Base-by-base conservation (phyloP, 2,888 invertebrate species). In the Alviniconcha strummeri region DNA sequence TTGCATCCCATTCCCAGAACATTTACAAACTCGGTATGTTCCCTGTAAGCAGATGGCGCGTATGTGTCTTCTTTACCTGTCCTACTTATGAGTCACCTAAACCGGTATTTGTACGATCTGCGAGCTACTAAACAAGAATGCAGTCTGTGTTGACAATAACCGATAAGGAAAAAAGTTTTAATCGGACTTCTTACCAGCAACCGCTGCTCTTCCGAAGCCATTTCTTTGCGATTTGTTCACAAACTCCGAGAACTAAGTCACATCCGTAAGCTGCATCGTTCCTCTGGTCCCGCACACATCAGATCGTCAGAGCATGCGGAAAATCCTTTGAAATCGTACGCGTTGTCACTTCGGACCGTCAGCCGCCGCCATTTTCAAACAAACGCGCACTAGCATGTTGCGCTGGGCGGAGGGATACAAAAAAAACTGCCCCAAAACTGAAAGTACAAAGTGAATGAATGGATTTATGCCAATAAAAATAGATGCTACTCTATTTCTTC, bases 311-410 rank as follows among this genome's bases (percentile, higher is more conserved):
- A 78, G 36, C 36, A 36, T 36, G 36, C 36, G 36, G 36, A 57
- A 74, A 52, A 64, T 55, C 19, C 78, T 36, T 72, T 54, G 57
- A 78, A n/a, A 77, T 17, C 69, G 84, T 85, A 54, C 86, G 36
- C 60, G 19, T 5, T 55, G n/a, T 55, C 8, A 69, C 19, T 17
- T 15, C 54, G 13, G 1, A 5, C 52, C n/a, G 55, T 55, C 75
- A 84, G 85, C 82, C 86, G 89, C 88, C 84, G 90, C 90, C 90
- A 91, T 91, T 91, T 91, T 89, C 89, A 91, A 91, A 91, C 90
- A 91, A 90, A 87, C 82, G 78, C 83, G 82, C 82, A 82, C 82
- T 71, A 76, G 76, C 82, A 76, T 76, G 82, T 82, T 82, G 82
- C 82, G 77, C 55, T 76, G 82, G 82, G 77, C 82, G 77, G 82